A percentile compares a stretch with the other conserved stretches of the same genome.
Evolutionary conservation across 2,797 vertebrate genomes (phyloP).

Genomic region (Xiphophorus birchmanni): DNA sequence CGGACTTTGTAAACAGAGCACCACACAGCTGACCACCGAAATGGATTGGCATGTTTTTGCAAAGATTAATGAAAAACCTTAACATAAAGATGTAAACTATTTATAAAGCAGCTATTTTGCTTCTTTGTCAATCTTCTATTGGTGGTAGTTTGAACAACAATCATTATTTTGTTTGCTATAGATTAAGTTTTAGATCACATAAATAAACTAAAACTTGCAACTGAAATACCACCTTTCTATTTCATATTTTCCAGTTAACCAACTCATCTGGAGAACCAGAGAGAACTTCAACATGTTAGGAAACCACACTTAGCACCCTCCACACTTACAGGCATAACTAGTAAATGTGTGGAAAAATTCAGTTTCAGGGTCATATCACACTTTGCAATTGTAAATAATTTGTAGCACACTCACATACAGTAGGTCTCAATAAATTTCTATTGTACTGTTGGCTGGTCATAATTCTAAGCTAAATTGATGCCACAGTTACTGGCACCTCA

Average conservation of each 20-base stretch:
- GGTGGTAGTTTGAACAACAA: neutral
- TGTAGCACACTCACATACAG: neutral
- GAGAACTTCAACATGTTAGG: neutral
- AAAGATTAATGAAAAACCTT: slow-evolving; percentile 3
- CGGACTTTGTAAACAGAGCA: slow-evolving; percentile 6
- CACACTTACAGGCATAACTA: neutral
- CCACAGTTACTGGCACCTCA: too few species aligned
- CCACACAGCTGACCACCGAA: neutral
- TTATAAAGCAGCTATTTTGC: neutral
- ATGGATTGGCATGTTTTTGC: neutral
- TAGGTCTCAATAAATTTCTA: too few species aligned
- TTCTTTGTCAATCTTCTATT: neutral
- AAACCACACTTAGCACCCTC: neutral
- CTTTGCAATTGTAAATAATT: neutral
- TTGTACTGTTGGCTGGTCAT: too few species aligned
- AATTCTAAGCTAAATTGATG: neutral
- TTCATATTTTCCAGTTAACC: neutral
- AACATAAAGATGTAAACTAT: slow-evolving; percentile 18
- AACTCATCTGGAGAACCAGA: neutral
- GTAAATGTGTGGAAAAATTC: neutral
- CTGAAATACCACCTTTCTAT: neutral
- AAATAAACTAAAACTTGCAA: slow-evolving; percentile 27
- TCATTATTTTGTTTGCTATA: slow-evolving; percentile 26
- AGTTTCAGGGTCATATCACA: neutral
- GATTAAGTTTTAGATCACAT: slow-evolving; percentile 25